These are phyloP conservation scores for Eupristina koningsbergeri DNA, from an alignment of 1,140 invertebrate species.

Conservation along the genomic window DNA sequence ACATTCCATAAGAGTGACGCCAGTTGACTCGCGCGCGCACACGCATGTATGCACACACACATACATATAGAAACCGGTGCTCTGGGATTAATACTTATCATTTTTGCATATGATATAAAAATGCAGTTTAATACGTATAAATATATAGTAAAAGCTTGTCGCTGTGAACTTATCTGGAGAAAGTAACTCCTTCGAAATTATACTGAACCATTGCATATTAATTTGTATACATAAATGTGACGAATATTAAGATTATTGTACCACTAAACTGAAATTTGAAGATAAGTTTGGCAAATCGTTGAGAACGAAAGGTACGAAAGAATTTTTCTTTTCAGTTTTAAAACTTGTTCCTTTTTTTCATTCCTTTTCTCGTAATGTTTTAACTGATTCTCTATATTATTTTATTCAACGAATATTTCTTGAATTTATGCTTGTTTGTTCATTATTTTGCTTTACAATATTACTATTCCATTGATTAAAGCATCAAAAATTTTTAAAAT, in stretches of 20 bases:
- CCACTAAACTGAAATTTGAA: neutral
- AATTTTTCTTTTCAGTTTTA: too few relatives aligned
- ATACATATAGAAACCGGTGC: too few relatives aligned
- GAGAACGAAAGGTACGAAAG: too few relatives aligned
- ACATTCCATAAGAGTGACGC: neutral
- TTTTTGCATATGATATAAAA: too few relatives aligned
- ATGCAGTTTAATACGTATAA: neutral
- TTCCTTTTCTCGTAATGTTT: neutral
- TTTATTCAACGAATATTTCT: neutral
- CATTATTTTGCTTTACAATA: too few relatives aligned
- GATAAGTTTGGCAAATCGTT: neutral
- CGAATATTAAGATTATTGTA: neutral
- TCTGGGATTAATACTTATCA: too few relatives aligned
- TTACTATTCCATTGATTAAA: too few relatives aligned
- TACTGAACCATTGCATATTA: neutral
- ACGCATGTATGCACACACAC: too few relatives aligned
- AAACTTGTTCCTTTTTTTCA: too few relatives aligned
- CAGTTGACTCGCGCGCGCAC: neutral
- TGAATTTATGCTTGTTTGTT: too few relatives aligned
- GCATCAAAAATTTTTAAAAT: too few relatives aligned
- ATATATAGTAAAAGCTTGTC: constrained; percentile 3
- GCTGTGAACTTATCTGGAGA: constrained; percentile 7
- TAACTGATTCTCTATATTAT: neutral
- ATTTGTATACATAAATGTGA: neutral
- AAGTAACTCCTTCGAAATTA: neutral